Percentiles rank a stretch among this genome's conserved stretches.
These are phyloP conservation scores for Tetragonula carbonaria DNA, from an alignment of 2,888 invertebrate species.

Conservation along the genomic window DNA sequence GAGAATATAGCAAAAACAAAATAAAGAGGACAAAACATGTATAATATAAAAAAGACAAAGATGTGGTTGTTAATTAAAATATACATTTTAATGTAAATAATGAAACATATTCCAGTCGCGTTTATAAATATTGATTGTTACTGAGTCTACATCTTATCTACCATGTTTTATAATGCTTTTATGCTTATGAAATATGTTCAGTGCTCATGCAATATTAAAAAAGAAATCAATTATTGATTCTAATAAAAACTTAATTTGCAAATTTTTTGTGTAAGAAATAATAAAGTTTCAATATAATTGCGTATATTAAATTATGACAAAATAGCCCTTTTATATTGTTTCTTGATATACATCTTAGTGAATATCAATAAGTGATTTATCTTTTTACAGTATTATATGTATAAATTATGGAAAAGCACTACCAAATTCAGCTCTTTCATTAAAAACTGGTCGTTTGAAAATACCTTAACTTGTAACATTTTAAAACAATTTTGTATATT, in stretches of 20 bases:
- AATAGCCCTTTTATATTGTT: slow-evolving; percentile 49
- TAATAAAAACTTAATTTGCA: neutral
- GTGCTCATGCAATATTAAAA: neutral
- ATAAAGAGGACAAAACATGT: neutral
- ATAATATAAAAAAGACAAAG: slow-evolving; percentile 8
- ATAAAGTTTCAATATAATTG: slow-evolving; percentile 23
- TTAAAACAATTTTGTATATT: slow-evolving; percentile 48
- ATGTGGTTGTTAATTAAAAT: slow-evolving; percentile 30
- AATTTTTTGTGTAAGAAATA: slow-evolving; percentile 16
- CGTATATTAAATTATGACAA: slow-evolving; percentile 57
- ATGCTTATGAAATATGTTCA: slow-evolving; percentile 5
- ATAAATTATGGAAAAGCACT: slow-evolving; percentile 45
- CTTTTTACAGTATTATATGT: slow-evolving; percentile 56
- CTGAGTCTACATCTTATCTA: slow-evolving; percentile 17
- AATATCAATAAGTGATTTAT: slow-evolving; percentile 53
- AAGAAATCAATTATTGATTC: neutral
- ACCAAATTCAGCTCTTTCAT: slow-evolving; percentile 35
- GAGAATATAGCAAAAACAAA: slow-evolving; percentile 9
- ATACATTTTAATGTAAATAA: slow-evolving; percentile 19
- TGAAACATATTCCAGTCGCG: slow-evolving; percentile 22
- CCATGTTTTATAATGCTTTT: slow-evolving; percentile 17
- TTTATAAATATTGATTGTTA: slow-evolving; percentile 10
- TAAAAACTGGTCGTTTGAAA: slow-evolving; percentile 33
- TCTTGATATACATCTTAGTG: slow-evolving; percentile 32
- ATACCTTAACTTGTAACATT: slow-evolving; percentile 41